Evolutionary conservation across 2,888 invertebrate species (phyloP).

Genomic region (Acronicta aceris): DNA sequence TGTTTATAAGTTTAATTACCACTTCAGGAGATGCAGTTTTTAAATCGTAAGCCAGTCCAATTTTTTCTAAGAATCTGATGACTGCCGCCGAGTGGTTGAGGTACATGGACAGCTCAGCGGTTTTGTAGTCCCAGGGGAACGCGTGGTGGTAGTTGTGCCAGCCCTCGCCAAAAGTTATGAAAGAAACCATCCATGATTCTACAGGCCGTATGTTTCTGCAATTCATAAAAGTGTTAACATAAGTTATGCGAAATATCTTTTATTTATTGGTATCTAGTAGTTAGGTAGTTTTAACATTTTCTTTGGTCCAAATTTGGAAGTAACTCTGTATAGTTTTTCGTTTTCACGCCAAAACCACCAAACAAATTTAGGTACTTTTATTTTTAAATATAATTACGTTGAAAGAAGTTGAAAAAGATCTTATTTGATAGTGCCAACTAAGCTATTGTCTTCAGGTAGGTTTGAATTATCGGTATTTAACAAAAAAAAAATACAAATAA

Average conservation of each 20-base stretch:
- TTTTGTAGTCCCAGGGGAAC: slow-evolving; percentile 97
- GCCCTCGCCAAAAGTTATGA: slow-evolving; percentile 93
- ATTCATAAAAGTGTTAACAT: neutral
- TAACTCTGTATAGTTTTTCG: too few relatives aligned
- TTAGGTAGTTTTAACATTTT: too few relatives aligned
- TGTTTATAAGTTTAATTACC: slow-evolving; percentile 50
- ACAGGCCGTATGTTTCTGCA: slow-evolving; percentile 93
- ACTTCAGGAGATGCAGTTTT: slow-evolving; percentile 82
- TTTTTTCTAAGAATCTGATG: slow-evolving; percentile 89
- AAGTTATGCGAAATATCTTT: neutral
- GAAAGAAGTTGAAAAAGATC: too few relatives aligned
- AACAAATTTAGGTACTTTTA: too few relatives aligned
- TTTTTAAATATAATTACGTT: too few relatives aligned
- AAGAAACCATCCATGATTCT: slow-evolving; percentile 93
- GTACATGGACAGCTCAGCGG: slow-evolving; percentile 93
- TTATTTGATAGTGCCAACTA: too few relatives aligned
- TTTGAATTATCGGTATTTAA: too few relatives aligned
- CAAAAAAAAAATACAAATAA: too few relatives aligned
- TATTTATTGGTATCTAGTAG: too few relatives aligned
- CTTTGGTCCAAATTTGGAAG: too few relatives aligned
- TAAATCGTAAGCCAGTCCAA: slow-evolving; percentile 91
- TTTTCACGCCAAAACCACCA: too few relatives aligned
- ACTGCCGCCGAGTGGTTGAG: slow-evolving; percentile 90
- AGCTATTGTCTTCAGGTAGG: too few relatives aligned
- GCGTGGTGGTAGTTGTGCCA: slow-evolving; percentile 98